These are phyloP conservation scores for Mimas tiliae DNA, from an alignment of 2,888 invertebrate species.

Conservation along the genomic window DNA sequence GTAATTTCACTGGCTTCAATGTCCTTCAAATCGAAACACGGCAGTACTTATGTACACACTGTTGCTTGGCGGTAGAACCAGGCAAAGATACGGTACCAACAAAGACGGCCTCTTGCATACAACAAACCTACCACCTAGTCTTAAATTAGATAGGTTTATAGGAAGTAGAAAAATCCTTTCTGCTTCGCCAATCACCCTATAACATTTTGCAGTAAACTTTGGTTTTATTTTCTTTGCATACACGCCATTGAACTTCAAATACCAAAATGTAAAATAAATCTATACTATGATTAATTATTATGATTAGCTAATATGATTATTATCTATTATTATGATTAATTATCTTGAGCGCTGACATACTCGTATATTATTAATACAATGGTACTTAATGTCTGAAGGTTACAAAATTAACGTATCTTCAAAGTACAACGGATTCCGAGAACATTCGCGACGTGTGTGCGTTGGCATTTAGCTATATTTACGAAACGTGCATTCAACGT, in stretches of 20 bases:
- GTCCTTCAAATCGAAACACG: too few species aligned
- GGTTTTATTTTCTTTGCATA: neutral
- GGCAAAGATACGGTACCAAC: too few species aligned
- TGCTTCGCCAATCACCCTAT: neutral
- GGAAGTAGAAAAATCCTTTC: neutral
- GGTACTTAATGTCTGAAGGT: conserved; percentile 44
- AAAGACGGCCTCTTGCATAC: too few species aligned
- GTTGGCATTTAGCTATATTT: conserved; percentile 72
- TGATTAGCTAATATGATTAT: too few species aligned
- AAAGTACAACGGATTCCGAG: conserved; percentile 40
- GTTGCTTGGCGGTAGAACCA: too few species aligned
- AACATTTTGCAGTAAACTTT: neutral
- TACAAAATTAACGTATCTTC: conserved; percentile 38
- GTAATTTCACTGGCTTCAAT: too few species aligned
- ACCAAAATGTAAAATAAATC: neutral
- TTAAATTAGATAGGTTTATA: neutral
- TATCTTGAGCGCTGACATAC: neutral
- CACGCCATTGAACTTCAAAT: neutral
- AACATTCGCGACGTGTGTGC: conserved; percentile 54
- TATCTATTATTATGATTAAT: conserved; percentile 9
- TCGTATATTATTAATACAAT: conserved; percentile 23
- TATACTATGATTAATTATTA: conserved; percentile 8
- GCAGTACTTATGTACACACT: too few species aligned
- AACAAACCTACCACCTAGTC: too few species aligned
- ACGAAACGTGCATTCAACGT: conserved; percentile 61